Evolutionary conservation across 2,113 vertebrate species (phyloP).

Genomic region (Pachycephala philippinensis): DNA sequence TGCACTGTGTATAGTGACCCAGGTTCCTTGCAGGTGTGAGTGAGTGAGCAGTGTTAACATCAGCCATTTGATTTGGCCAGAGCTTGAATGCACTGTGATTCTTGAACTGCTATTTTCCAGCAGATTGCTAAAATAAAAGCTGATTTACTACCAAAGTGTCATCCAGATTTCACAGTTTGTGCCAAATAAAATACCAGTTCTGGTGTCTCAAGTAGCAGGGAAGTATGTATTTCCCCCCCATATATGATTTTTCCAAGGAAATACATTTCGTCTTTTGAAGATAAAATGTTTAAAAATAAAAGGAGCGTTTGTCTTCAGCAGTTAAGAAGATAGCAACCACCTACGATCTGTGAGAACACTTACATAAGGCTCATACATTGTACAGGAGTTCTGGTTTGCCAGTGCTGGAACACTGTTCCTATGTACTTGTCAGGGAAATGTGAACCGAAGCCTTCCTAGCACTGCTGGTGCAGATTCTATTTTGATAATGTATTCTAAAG

Average conservation of each 20-base stretch:
- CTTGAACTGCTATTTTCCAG: neutral
- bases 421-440: neutral
- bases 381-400: neutral
- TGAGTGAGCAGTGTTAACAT: neutral
- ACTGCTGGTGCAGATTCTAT: neutral
- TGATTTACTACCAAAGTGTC: neutral
- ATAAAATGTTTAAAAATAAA: constrained; percentile 57
- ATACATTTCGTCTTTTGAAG: constrained; percentile 34
- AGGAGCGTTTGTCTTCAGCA: constrained; percentile 15
- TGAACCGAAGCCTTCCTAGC: neutral
- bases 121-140: neutral
- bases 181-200: neutral
- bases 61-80: neutral
- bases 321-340: constrained; percentile 46
- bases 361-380: constrained; percentile 23
- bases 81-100: neutral
- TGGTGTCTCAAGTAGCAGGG: neutral
- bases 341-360: constrained; percentile 45
- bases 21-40: neutral
- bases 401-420: neutral
- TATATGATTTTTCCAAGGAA: constrained; percentile 3
- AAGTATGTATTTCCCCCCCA: neutral
- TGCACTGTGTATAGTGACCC: neutral
- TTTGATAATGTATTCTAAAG: neutral
- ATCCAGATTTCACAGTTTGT: neutral